Conservation (phyloP, 1,140 invertebrate species). For the Hydropsyche tenuis region DNA sequence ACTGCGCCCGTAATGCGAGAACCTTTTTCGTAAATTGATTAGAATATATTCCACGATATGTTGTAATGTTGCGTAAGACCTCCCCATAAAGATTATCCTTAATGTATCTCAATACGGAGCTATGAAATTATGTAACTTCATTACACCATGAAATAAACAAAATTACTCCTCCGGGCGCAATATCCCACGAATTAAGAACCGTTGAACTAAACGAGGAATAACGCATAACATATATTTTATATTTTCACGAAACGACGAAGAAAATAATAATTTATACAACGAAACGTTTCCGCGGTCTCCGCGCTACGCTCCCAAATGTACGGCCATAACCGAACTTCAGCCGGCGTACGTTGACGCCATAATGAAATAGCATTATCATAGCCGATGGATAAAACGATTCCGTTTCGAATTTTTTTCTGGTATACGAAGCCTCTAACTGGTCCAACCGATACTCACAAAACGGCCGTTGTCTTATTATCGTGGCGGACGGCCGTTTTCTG, state of each 20-base stretch:
- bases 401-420: too few species aligned
- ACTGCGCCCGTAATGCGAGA: too few species aligned
- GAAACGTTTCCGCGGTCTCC: too few species aligned
- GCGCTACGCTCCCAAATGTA: background rate
- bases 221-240: constrained; percentile 8
- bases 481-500: background rate
- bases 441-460: background rate
- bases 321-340: background rate
- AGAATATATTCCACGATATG: too few species aligned
- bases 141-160: constrained; percentile 6
- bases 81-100: constrained; percentile 3
- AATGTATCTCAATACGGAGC: background rate
- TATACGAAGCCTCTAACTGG: too few species aligned
- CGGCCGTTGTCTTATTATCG: constrained; percentile 11
- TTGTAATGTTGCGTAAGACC: too few species aligned
- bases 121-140: constrained; percentile 16
- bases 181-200: constrained; percentile 17
- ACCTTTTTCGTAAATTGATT: too few species aligned
- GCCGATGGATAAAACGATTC: background rate
- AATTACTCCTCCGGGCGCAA: constrained; percentile 6
- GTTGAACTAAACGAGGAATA: constrained; percentile 1
- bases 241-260: background rate
- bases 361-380: background rate
- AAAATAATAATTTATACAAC: too few species aligned
- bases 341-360: background rate